These are phyloP conservation scores for Hydractinia symbiolongicarpus DNA, from an alignment of 30 jellyfish, hydroid and myxozoan species.

Conservation along the genomic window DNA sequence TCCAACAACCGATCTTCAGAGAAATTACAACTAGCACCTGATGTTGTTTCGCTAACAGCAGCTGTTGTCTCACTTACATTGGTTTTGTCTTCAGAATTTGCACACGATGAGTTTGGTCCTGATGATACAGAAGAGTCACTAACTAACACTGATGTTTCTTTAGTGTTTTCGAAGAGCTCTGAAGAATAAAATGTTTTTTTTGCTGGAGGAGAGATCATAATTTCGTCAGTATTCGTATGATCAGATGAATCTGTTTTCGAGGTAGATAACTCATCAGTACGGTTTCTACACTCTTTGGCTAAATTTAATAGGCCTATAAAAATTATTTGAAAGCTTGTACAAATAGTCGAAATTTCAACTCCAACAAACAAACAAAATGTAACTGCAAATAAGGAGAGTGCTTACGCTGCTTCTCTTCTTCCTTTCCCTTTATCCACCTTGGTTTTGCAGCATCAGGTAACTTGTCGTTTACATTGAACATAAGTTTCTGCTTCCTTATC, in stretches of 20 bases:
- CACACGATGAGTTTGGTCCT: background rate
- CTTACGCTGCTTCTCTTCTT: background rate
- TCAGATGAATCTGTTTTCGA: background rate
- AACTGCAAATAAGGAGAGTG: background rate
- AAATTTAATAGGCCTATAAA: too few relatives aligned
- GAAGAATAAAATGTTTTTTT: background rate
- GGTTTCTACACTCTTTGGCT: too few relatives aligned
- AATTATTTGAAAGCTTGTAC: too few relatives aligned
- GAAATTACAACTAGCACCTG: background rate
- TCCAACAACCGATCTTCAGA: background rate
- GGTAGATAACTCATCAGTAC: background rate
- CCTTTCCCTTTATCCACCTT: slow-evolving; percentile 32
- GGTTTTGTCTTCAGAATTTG: background rate
- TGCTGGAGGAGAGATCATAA: background rate
- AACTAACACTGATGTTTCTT: background rate
- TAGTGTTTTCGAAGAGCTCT: background rate
- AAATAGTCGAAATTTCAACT: too few relatives aligned
- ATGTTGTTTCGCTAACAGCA: background rate
- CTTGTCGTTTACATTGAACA: slow-evolving; percentile 56
- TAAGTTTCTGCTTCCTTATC: slow-evolving; percentile 33
- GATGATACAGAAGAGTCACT: background rate
- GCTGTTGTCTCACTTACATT: too few relatives aligned
- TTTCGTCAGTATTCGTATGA: background rate
- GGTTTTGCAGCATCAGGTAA: slow-evolving; percentile 69
- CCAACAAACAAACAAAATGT: background rate